Percentiles rank a stretch among this genome's conserved stretches.
Conservation (phyloP, 2,797 vertebrate genomes). For the Smutsia temminckii region DNA sequence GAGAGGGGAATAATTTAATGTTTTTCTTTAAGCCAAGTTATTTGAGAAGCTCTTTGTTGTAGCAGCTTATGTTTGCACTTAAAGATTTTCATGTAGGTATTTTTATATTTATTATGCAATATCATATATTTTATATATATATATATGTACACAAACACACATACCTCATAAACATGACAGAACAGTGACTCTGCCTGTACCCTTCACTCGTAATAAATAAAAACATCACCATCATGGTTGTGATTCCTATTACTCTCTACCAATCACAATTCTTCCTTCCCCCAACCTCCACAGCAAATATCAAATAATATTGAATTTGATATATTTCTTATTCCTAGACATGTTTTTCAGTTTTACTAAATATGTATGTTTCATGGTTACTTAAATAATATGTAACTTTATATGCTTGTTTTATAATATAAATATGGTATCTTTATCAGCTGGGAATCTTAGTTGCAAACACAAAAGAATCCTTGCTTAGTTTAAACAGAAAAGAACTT, state of each 20-base stretch:
- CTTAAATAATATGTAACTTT: not conserved
- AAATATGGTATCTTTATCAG: not conserved
- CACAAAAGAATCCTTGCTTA: not conserved
- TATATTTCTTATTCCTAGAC: not conserved
- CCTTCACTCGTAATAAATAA: not conserved
- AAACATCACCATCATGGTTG: not conserved
- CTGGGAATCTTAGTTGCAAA: not conserved
- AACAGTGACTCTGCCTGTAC: not conserved
- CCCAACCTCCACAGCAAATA: not conserved
- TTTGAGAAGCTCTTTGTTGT: not conserved
- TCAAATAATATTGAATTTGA: not conserved
- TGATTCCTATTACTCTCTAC: not conserved
- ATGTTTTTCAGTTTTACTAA: not conserved
- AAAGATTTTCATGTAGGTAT: not conserved
- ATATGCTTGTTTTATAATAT: not conserved
- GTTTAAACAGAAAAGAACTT: not conserved
- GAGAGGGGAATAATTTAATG: not conserved
- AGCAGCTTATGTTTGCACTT: not conserved
- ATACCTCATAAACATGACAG: not conserved
- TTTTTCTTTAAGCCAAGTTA: not conserved
- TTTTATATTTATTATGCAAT: not conserved
- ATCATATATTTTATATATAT: not conserved
- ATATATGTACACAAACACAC: rapidly evolving
- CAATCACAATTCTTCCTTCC: not conserved
- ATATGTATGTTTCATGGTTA: not conserved